phyloP scores from a whole-genome alignment of 2,113 vertebrate genomes.

The Parotia lawesii region DNA sequence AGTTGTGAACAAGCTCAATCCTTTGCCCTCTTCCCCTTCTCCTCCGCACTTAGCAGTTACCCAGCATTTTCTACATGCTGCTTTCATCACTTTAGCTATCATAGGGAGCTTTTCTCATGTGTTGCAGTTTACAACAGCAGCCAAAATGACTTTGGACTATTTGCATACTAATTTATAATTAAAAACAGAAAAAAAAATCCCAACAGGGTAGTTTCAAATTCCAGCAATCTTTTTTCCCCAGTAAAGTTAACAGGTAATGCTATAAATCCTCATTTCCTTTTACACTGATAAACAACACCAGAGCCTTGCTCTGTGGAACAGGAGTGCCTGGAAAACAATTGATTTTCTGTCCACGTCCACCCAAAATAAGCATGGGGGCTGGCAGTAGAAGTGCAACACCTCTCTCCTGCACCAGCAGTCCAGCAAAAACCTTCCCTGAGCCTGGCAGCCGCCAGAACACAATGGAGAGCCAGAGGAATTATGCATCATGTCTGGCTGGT shows the following conservation, averaged over 20 bases:
- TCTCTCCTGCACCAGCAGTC: neutral
- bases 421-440: neutral
- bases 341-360: neutral
- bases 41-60: neutral
- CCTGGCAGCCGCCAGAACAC: neutral
- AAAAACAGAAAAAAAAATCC: neutral
- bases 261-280: constrained; percentile 27
- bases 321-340: neutral
- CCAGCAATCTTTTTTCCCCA: neutral
- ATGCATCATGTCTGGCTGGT: neutral
- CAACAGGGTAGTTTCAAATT: neutral
- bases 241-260: neutral
- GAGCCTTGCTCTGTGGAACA: neutral
- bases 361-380: neutral
- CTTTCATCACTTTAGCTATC: neutral
- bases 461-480: neutral
- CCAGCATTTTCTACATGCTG: neutral
- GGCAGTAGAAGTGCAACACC: neutral
- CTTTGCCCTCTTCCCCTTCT: neutral
- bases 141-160: constrained; percentile 9
- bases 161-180: constrained; percentile 35
- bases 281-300: neutral
- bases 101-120: neutral
- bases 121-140: neutral
- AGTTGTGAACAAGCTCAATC: neutral